Evolutionary conservation across 1,140 invertebrate species (phyloP).

Genomic region (Drosophila arizonae): DNA sequence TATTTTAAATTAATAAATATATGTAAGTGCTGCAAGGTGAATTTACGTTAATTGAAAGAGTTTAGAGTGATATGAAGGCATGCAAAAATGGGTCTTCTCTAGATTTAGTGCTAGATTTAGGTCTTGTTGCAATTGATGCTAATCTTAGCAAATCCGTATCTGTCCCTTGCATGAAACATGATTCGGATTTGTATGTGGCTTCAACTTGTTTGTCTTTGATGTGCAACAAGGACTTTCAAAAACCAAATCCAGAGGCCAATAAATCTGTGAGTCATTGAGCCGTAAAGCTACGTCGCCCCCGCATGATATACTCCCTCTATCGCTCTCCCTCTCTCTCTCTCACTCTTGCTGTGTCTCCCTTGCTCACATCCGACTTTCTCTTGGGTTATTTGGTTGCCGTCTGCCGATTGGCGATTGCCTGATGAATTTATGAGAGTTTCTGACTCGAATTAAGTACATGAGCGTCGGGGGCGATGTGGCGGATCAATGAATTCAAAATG

Average conservation of each 20-base stretch:
- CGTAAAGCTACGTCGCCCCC: constrained; percentile 55
- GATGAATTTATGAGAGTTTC: constrained; percentile 71
- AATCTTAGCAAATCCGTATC: not conserved
- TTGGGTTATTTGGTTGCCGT: constrained; percentile 34
- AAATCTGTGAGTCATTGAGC: constrained; percentile 67
- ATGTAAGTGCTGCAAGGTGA: constrained; percentile 3
- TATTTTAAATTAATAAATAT: constrained; percentile 16
- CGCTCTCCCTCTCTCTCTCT: too few relatives aligned
- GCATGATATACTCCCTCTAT: not conserved
- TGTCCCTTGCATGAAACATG: constrained; percentile 3
- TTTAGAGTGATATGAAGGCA: not conserved
- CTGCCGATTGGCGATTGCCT: constrained; percentile 45
- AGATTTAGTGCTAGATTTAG: too few relatives aligned
- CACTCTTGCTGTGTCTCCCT: constrained; percentile 29
- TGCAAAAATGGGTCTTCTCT: too few relatives aligned
- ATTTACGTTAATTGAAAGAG: not conserved
- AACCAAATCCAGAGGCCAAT: constrained; percentile 53
- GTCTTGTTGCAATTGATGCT: not conserved
- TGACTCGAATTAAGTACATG: constrained; percentile 15
- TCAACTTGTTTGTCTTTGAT: constrained; percentile 36
- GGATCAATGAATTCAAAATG: constrained; percentile 36
- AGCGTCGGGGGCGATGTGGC: not conserved
- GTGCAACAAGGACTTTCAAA: constrained; percentile 23
- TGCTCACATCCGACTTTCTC: constrained; percentile 16
- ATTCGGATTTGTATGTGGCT: constrained; percentile 13